These are phyloP conservation scores for Ophion costatus DNA, from an alignment of 2,888 invertebrate species.

Conservation along the genomic window DNA sequence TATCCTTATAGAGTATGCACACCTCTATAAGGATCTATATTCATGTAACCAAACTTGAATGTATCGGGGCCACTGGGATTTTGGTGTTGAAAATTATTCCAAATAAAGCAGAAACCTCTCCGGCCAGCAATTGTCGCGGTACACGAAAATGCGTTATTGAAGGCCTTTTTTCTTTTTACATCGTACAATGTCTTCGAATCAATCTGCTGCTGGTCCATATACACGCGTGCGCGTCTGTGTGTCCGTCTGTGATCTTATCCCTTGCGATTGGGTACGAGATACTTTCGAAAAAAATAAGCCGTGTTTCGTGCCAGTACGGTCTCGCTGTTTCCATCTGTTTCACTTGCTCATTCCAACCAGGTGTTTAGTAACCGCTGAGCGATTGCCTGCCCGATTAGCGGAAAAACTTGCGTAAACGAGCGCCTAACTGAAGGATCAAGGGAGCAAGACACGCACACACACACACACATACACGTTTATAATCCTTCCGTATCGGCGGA, in stretches of 20 bases:
- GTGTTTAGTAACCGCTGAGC: constrained; percentile 76
- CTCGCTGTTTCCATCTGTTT: constrained; percentile 1
- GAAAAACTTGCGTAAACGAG: constrained; percentile 77
- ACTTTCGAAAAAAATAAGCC: constrained; percentile 35
- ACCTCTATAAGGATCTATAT: neutral
- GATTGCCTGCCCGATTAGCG: constrained; percentile 78
- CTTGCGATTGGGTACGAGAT: too few relatives aligned
- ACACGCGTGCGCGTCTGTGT: too few relatives aligned
- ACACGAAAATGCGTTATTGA: neutral
- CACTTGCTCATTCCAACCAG: constrained; percentile 40
- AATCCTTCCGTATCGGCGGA: neutral
- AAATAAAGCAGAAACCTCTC: neutral
- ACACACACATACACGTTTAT: neutral
- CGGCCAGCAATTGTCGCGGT: neutral
- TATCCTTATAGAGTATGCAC: neutral
- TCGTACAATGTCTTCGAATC: too few relatives aligned
- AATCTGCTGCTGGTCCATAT: too few relatives aligned
- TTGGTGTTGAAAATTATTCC: neutral
- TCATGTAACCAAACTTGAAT: neutral
- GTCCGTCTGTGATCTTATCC: too few relatives aligned
- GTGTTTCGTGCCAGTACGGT: constrained; percentile 20
- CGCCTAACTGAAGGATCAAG: constrained; percentile 58
- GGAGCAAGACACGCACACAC: constrained; percentile 7
- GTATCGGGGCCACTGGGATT: neutral
- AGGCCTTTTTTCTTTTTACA: too few relatives aligned